Conservation (phyloP, 2,113 vertebrate genomes). For the Thalassarche chlororhynchos region DNA sequence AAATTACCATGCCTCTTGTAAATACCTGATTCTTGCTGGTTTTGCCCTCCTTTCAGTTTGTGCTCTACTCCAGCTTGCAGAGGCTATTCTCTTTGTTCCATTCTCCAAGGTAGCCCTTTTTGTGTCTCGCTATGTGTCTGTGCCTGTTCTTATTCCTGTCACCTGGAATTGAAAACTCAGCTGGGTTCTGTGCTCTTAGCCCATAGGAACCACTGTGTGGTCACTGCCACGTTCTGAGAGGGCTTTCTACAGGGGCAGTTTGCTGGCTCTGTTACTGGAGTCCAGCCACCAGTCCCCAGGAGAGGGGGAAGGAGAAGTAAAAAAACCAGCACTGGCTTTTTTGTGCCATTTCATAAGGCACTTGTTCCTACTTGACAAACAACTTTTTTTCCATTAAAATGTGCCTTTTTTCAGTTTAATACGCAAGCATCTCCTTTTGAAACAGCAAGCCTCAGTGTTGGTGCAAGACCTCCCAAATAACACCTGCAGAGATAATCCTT, state of each 20-base stretch:
- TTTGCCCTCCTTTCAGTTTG: not conserved
- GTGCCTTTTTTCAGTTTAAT: not conserved
- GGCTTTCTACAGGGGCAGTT: not conserved
- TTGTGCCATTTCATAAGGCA: not conserved
- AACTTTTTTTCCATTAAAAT: not conserved
- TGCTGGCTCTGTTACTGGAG: not conserved
- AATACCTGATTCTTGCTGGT: not conserved
- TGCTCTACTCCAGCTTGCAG: not conserved
- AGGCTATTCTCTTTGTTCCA: not conserved
- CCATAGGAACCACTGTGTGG: not conserved
- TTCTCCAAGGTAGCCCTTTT: not conserved
- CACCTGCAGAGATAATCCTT: not conserved
- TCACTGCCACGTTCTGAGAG: not conserved
- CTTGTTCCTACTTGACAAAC: not conserved
- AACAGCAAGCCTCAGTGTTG: not conserved
- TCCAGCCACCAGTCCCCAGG: not conserved
- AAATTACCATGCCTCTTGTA: not conserved
- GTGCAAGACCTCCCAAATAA: not conserved
- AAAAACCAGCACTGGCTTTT: not conserved
- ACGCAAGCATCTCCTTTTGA: not conserved
- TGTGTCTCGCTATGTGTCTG: not conserved
- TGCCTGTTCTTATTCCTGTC: not conserved
- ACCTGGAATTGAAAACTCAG: not conserved
- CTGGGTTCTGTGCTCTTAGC: not conserved
- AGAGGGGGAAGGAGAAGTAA: not conserved